phyloP scores from a whole-genome alignment of 2,113 vertebrate species.

The Corythoichthys intestinalis region DNA sequence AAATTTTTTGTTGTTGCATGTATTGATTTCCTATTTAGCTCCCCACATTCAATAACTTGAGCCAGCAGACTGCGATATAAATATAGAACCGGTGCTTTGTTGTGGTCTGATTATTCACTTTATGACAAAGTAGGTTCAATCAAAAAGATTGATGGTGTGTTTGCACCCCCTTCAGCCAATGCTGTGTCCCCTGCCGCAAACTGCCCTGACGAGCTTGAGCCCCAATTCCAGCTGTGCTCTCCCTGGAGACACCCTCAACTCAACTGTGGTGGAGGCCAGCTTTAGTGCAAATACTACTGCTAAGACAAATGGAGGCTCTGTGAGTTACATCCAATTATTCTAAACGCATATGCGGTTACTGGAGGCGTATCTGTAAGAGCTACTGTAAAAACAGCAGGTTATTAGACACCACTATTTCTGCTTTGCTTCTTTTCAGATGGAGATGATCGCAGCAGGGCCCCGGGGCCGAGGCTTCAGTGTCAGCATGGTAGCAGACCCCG shows the following conservation, averaged over 20 bases:
- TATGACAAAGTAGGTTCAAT: background rate
- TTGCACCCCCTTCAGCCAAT: conserved; percentile 64
- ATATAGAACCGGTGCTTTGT: background rate
- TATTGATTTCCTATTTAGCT: conserved; percentile 40
- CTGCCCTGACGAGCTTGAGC: conserved; percentile 78
- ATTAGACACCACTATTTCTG: background rate
- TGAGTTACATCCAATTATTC: conserved; percentile 34
- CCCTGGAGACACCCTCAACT: conserved; percentile 89
- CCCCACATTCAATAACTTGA: conserved; percentile 9
- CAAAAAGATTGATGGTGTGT: conserved; percentile 5
- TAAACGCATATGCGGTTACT: background rate
- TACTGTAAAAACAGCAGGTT: background rate
- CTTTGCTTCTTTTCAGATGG: conserved; percentile 56
- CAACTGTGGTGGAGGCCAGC: conserved; percentile 75
- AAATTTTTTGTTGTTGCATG: conserved; percentile 3
- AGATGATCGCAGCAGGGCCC: conserved; percentile 56
- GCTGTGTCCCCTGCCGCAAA: conserved; percentile 78
- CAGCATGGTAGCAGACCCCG: conserved; percentile 29
- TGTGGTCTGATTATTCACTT: background rate
- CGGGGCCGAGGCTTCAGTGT: conserved; percentile 56
- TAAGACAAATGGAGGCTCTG: conserved; percentile 56
- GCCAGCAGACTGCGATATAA: conserved; percentile 1
- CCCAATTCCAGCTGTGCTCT: conserved; percentile 84
- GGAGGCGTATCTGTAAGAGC: background rate
- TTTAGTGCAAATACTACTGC: conserved; percentile 70